Percentiles rank a stretch among this genome's conserved stretches.
These are phyloP conservation scores for Schizaphis graminum DNA, from an alignment of 2,888 invertebrate species.

Conservation along the genomic window DNA sequence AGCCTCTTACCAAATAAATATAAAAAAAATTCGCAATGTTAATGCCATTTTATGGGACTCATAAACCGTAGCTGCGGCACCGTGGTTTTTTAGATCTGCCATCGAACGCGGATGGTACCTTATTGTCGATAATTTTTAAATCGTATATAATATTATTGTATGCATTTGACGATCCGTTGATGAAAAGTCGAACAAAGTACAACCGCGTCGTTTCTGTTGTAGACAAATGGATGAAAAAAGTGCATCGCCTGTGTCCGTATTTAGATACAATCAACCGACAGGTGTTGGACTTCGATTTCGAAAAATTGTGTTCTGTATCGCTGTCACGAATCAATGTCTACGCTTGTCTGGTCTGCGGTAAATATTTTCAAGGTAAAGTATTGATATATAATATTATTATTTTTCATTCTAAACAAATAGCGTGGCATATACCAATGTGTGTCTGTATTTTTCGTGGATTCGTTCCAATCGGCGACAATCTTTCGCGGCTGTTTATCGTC, in stretches of 20 bases:
- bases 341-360: constrained; percentile 98
- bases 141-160: not conserved
- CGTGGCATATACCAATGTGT: not conserved
- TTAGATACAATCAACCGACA: constrained; percentile 98
- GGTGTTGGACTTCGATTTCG: constrained; percentile 98
- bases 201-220: not conserved
- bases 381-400: constrained; percentile 14
- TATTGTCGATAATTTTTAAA: not conserved
- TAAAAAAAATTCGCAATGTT: not conserved
- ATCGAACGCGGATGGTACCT: not conserved
- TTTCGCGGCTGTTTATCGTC: not conserved
- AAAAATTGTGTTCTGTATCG: constrained; percentile 98
- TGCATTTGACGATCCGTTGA: not conserved
- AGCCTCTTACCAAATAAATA: too few relatives aligned
- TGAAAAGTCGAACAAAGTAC: not conserved
- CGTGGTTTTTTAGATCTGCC: not conserved
- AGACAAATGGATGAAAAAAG: constrained; percentile 58
- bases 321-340: constrained; percentile 99
- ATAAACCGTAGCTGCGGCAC: not conserved
- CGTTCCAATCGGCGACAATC: constrained; percentile 22
- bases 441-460: constrained; percentile 10
- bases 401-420: not conserved
- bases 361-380: constrained; percentile 85
- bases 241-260: constrained; percentile 85
- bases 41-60: not conserved